Conservation (phyloP, 2,888 invertebrate genomes). For the Tetropium fuscum region DNA sequence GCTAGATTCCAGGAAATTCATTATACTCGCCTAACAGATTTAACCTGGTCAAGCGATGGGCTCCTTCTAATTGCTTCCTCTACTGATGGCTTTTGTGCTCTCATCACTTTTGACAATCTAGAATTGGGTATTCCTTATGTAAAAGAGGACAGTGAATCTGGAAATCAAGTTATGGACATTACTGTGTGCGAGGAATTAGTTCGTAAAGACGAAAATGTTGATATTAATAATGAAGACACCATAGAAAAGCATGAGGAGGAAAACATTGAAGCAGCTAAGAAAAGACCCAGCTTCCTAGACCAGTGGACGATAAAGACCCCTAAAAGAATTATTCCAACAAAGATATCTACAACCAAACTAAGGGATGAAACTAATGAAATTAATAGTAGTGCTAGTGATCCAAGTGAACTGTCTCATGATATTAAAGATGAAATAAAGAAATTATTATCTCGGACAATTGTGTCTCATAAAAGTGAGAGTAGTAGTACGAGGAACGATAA, state of each 20-base stretch:
- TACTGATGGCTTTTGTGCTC: slow-evolving; percentile 90
- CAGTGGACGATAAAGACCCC: slow-evolving; percentile 58
- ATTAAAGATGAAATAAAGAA: slow-evolving; percentile 31
- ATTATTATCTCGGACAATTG: slow-evolving; percentile 29
- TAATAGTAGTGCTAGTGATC: slow-evolving; percentile 27
- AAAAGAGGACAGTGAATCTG: slow-evolving; percentile 62
- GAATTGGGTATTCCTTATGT: slow-evolving; percentile 77
- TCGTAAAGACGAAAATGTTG: slow-evolving; percentile 48
- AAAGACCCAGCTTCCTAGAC: slow-evolving; percentile 58
- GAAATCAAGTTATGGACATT: slow-evolving; percentile 52
- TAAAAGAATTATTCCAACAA: slow-evolving; percentile 15
- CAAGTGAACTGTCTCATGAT: slow-evolving; percentile 21
- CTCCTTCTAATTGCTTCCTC: slow-evolving; percentile 82
- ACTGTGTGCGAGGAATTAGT: slow-evolving; percentile 52
- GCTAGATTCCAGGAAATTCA: slow-evolving; percentile 87
- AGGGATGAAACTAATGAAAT: slow-evolving; percentile 28
- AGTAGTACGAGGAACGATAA: neutral
- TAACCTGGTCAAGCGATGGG: slow-evolving; percentile 90
- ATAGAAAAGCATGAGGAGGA: slow-evolving; percentile 23
- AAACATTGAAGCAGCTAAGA: slow-evolving; percentile 41
- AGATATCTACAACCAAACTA: slow-evolving; percentile 25
- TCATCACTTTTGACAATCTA: slow-evolving; percentile 79
- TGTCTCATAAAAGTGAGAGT: neutral
- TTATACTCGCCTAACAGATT: slow-evolving; percentile 88
- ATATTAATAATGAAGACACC: slow-evolving; percentile 39